Base-by-base conservation (phyloP, 2,113 vertebrate species). In the Phocoena phocoena region DNA sequence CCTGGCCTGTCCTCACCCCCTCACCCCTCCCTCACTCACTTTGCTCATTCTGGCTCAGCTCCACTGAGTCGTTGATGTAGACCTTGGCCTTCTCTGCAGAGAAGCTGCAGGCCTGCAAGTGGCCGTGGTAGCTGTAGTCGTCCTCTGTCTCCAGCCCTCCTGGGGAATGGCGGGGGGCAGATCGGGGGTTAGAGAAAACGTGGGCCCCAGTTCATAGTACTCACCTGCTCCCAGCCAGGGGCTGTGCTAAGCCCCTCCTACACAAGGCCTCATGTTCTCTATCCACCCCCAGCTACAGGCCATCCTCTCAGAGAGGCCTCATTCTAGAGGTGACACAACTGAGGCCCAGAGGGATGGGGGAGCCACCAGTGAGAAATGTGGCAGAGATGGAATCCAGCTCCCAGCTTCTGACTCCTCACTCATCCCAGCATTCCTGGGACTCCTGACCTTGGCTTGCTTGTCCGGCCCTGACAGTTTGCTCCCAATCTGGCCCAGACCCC, bases 21-120 rank as follows among this genome's bases (percentile, higher is more conserved):
- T 0, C 47, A 3, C 47, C 47, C 13, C 47, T 50, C 92, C 87
- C 80, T 62, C 15, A 80, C 97, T 97, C 96, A 99, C 99, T 98
- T 0, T 97, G 98, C 97, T 99, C 99, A 31, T 99, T 99, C 77
- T 97, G 98, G 95, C 99, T 97, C 79, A 99, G 98, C 90, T 99
- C 99, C 97, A 99, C 98, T 0, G 99, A 99, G 98, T 99, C 99
- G 81, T 99, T 99, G 97, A 99, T 99, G 98, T 99, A 99, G 86
- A 99, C 99, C 0, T 97, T 99, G 84, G 99, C 99, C 97, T 99
- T 99, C 86, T 97, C 91, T 4, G 94, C 86, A 8, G 98, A 98
- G 97, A 99, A 99, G 91, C 85, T 98, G 31, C 99, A 99, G 6
- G 11, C 96, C 96, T 99, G 98, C 96, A 99, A 98, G 71, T 98